Evolutionary conservation across 2,113 vertebrate genomes (phyloP).

Genomic region (Cyprinodon variegatus): DNA sequence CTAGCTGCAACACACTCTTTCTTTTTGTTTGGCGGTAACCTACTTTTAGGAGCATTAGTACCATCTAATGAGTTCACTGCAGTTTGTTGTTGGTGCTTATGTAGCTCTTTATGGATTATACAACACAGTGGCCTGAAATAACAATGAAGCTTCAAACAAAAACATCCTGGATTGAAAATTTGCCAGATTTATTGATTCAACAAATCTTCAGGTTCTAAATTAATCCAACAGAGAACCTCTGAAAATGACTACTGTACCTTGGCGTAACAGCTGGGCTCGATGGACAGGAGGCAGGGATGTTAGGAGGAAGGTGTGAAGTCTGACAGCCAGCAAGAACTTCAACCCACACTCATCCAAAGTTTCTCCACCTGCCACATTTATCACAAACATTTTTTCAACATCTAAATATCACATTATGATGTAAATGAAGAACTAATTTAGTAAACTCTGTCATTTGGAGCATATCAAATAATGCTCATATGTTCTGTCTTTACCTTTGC

Average conservation of each 20-base stretch:
- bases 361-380: constrained; percentile 86
- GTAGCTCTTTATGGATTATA: too few relatives aligned
- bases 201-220: not conserved
- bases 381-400: not conserved
- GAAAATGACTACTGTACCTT: constrained; percentile 80
- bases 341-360: constrained; percentile 97
- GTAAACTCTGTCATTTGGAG: too few relatives aligned
- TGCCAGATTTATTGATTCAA: not conserved
- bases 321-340: constrained; percentile 93
- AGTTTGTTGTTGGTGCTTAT: too few relatives aligned
- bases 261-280: constrained; percentile 88
- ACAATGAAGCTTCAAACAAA: too few relatives aligned
- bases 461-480: too few relatives aligned
- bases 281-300: constrained; percentile 91
- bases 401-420: not conserved
- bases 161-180: not conserved
- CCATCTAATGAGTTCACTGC: too few relatives aligned
- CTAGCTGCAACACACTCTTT: too few relatives aligned
- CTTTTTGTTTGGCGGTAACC: too few relatives aligned
- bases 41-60: too few relatives aligned
- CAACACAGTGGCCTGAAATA: too few relatives aligned
- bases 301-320: constrained; percentile 92
- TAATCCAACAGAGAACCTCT: not conserved
- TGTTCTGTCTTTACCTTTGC: constrained; percentile 81
- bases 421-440: not conserved